Conservation (phyloP, 2,113 vertebrate genomes). For the Melanerpes formicivorus region DNA sequence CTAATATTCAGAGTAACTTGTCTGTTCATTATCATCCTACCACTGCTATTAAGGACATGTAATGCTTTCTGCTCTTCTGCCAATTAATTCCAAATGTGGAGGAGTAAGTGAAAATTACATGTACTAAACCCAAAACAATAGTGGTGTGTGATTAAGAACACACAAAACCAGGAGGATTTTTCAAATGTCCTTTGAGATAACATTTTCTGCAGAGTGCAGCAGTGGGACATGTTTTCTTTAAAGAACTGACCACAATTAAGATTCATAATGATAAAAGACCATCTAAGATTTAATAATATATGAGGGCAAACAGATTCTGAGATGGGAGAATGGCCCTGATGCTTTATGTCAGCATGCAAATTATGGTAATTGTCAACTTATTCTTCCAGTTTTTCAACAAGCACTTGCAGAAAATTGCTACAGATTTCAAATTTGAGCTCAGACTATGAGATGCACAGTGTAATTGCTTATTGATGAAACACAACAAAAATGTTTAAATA, state of each 20-base stretch:
- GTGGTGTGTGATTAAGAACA: neutral
- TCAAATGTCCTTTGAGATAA: neutral
- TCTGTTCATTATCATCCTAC: neutral
- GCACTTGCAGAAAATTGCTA: slow-evolving; percentile 40
- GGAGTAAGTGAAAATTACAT: neutral
- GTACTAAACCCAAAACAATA: rapidly evolving
- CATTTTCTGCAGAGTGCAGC: neutral
- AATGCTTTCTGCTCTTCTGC: rapidly evolving
- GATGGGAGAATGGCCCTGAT: neutral
- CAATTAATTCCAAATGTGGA: neutral
- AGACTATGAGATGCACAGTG: neutral
- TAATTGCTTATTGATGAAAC: slow-evolving; percentile 22
- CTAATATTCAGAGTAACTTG: neutral
- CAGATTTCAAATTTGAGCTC: slow-evolving; percentile 40
- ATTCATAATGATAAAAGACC: neutral
- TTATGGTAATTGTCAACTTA: slow-evolving; percentile 2
- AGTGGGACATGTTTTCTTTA: neutral
- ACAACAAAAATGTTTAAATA: neutral
- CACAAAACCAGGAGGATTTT: neutral
- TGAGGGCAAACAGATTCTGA: neutral
- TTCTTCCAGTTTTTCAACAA: slow-evolving; percentile 37
- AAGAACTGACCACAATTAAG: neutral
- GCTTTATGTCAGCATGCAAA: slow-evolving; percentile 17
- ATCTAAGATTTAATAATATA: neutral
- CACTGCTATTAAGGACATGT: neutral